Evolutionary conservation across 2,113 vertebrate genomes (phyloP), one percentile per base, ranked within the genome.

Genomic region (Pseudolaguvia tuberculata): DNA sequence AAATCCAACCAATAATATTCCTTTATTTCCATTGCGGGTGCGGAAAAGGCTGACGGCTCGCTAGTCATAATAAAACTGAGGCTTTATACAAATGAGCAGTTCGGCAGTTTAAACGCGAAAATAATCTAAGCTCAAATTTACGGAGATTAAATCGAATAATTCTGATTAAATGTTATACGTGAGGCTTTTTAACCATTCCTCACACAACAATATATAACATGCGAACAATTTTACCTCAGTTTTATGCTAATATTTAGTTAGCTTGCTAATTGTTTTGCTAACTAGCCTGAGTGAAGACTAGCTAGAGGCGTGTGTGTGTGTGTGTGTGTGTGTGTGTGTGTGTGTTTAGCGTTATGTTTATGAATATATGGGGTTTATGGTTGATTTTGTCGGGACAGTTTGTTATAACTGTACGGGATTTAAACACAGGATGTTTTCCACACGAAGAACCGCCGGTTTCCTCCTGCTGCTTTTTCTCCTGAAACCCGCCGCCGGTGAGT

Each of bases 401-500:
- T 72, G 42, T 51, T 27, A 25, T 69, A 70, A 23, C 48, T 23
- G 21, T 9, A 39, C 21, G 35, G 35, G 39, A 10, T 21, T 62
- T 7, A 57, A 35, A 29, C 17, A 11, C 14, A 69, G 52, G 42
- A 75, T 80, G 72, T 21, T 56, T 25, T 27, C 45, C 17, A 47
- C 76, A 20, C 79, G 35, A 27, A 80, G 53, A n/a, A 61, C 83
- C 71, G 86, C 76, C 72, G 6, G 82, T n/a, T 58, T 85, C 29
- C 39, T 79, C 4, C 21, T 89, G 27, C n/a, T 90, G 29, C 31
- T 87, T 13, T 25, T 88, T 65, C 57, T 81, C 52, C 55, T 71
- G 55, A 79, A 70, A 73, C 23, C 84, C 66, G 75, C 81, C 79
- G 85, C 87, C 70, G 91, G 91, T 92, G 75, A 88, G 85, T 80